Conservation (phyloP, 2,113 vertebrate genomes). For the Pedionomus torquatus region DNA sequence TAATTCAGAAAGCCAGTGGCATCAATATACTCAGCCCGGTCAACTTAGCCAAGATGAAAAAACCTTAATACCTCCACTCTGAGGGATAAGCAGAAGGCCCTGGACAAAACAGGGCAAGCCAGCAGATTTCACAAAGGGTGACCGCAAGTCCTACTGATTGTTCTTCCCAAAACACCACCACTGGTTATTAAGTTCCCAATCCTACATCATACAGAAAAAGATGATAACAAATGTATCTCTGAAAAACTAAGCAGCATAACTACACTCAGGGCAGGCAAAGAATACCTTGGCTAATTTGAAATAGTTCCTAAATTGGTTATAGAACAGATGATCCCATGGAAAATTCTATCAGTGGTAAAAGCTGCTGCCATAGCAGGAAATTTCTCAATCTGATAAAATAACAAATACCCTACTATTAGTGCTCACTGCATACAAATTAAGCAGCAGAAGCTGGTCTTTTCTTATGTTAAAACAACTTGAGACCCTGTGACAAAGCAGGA, state of each 20-base stretch:
- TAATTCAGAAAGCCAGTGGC: not conserved
- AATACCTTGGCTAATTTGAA: not conserved
- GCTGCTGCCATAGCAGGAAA: not conserved
- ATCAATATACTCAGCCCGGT: not conserved
- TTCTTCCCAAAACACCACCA: not conserved
- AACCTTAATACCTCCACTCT: not conserved
- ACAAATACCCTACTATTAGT: not conserved
- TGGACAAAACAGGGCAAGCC: not conserved
- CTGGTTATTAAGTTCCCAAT: not conserved
- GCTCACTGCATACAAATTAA: not conserved
- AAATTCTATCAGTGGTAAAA: not conserved
- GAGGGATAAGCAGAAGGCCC: not conserved
- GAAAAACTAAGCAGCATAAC: not conserved
- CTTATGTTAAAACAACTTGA: not conserved
- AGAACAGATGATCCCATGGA: not conserved
- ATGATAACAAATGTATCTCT: rapidly evolving
- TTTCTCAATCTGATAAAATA: not conserved
- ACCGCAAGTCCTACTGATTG: not conserved
- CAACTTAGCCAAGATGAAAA: not conserved
- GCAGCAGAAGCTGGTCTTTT: not conserved
- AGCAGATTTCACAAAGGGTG: not conserved
- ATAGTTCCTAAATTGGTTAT: not conserved
- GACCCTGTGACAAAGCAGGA: not conserved
- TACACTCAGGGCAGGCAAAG: not conserved
- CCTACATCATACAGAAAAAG: not conserved